Percentiles rank a stretch among this genome's conserved stretches.
Conservation (phyloP, 2,888 invertebrate species). For the Melinaea menophilus region DNA sequence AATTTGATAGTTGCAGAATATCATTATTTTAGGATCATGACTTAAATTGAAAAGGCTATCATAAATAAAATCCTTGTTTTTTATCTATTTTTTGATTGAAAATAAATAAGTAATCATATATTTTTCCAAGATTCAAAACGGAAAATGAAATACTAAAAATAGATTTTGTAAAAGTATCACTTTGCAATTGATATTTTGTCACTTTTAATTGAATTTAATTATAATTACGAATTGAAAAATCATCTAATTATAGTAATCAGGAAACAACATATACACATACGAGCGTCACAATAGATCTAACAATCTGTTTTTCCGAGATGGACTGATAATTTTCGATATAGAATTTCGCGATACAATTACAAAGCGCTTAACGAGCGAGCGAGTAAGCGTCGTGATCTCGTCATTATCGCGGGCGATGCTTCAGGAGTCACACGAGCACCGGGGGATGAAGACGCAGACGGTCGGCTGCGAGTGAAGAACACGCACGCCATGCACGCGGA, state of each 20-base stretch:
- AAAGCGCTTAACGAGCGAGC: constrained; percentile 68
- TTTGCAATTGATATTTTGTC: too few relatives aligned
- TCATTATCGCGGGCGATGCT: constrained; percentile 75
- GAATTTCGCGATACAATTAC: constrained; percentile 74
- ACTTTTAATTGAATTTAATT: too few relatives aligned
- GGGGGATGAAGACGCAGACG: constrained; percentile 63
- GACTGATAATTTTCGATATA: constrained; percentile 74
- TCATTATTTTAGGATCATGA: too few relatives aligned
- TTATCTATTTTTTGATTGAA: too few relatives aligned
- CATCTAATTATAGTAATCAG: not conserved
- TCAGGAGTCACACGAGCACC: constrained; percentile 62
- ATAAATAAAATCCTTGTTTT: too few relatives aligned
- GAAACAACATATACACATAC: constrained; percentile 50
- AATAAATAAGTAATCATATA: too few relatives aligned
- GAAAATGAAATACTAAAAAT: too few relatives aligned
- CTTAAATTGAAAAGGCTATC: too few relatives aligned
- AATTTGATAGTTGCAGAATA: too few relatives aligned
- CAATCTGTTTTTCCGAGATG: constrained; percentile 67
- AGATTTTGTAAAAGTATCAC: too few relatives aligned
- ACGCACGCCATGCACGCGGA: constrained; percentile 66
- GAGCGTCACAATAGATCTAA: constrained; percentile 60
- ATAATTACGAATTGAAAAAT: too few relatives aligned
- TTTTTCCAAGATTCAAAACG: too few relatives aligned
- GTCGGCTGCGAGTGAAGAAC: constrained; percentile 49
- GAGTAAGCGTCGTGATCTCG: constrained; percentile 70